Base-by-base conservation (phyloP, 2,888 invertebrate species). In the Lydus trimaculatus region DNA sequence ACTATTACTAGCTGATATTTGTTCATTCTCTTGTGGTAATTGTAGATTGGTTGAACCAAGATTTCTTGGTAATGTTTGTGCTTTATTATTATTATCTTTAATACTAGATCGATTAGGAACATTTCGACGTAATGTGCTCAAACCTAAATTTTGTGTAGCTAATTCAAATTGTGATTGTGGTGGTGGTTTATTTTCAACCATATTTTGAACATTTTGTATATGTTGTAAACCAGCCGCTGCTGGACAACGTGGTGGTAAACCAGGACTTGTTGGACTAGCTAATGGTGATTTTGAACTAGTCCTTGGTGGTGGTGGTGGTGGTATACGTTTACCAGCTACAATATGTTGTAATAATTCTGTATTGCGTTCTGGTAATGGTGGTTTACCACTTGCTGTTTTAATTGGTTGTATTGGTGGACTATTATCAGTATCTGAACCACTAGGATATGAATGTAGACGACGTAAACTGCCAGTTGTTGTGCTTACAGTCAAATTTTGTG, bases 271-370 rank as follows among this genome's bases (percentile, higher is more conserved):
- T 23, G 96, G 95, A 61, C 95, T 95, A 28, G 94, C 93, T 78
- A 95, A 87, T 0, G 96, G 96, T 20, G 95, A 95, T 80, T 94
- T 92, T 61, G 95, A 95, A 76, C 94, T 94, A 75, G 95, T 95
- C 75, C 96, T 89, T n/a, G 96, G 96, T 31, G 96, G 96, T 33
- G 96, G 94, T n/a, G 94, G 96, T 20, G 96, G 96, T 8, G 96
- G 96, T 58, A 94, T 91, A 64, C 94, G 89, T 79, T 93, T 90
- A 68, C 91, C 90, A 17, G 89, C 89, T 20, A 77, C 75, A 58
- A 92, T 90, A 82, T 93, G 86, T 68, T 92, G 91, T 68, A 93
- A 87, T 70, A 94, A 86, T 82, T 94, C 94, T 48, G 92, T 90
- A 81, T 94, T 94, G 31, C 94, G 89, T 85, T 94, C 94, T 65